These are phyloP conservation scores for Cabera pusaria DNA, from an alignment of 2,888 invertebrate species.

Conservation along the genomic window DNA sequence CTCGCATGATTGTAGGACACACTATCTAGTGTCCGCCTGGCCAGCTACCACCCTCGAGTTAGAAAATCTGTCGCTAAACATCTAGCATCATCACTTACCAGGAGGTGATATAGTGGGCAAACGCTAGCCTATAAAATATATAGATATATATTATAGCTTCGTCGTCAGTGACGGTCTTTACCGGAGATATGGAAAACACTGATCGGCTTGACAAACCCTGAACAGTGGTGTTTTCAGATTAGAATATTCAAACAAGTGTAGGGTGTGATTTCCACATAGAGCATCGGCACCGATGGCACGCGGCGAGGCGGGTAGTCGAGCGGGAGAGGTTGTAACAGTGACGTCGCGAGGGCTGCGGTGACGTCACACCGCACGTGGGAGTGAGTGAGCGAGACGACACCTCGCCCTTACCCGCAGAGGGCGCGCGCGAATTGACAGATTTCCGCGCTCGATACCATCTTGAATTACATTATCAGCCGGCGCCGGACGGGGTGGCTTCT, in stretches of 20 bases:
- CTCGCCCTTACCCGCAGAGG: conserved; percentile 49
- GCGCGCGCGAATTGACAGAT: conserved; percentile 73
- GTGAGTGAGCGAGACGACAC: conserved; percentile 57
- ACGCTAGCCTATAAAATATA: too few species aligned
- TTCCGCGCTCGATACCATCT: conserved; percentile 76
- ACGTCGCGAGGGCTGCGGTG: conserved; percentile 63
- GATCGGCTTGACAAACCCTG: too few species aligned
- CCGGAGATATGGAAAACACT: too few species aligned
- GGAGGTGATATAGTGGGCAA: too few species aligned
- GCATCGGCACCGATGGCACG: neutral
- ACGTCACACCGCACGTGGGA: conserved; percentile 77
- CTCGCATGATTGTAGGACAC: too few species aligned
- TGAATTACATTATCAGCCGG: conserved; percentile 63
- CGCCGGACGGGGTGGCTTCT: conserved; percentile 28
- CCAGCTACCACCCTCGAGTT: too few species aligned
- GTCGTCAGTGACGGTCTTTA: too few species aligned
- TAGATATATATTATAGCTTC: too few species aligned
- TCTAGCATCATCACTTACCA: too few species aligned
- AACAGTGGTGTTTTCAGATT: too few species aligned
- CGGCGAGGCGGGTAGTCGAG: conserved; percentile 8
- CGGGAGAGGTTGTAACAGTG: conserved; percentile 38
- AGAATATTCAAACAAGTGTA: conserved; percentile 3
- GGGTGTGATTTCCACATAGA: conserved; percentile 6
- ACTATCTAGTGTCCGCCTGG: too few species aligned
- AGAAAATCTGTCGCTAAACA: too few species aligned